phyloP scores from a whole-genome alignment of 2,888 invertebrate species.

The Pollenia labialis region DNA sequence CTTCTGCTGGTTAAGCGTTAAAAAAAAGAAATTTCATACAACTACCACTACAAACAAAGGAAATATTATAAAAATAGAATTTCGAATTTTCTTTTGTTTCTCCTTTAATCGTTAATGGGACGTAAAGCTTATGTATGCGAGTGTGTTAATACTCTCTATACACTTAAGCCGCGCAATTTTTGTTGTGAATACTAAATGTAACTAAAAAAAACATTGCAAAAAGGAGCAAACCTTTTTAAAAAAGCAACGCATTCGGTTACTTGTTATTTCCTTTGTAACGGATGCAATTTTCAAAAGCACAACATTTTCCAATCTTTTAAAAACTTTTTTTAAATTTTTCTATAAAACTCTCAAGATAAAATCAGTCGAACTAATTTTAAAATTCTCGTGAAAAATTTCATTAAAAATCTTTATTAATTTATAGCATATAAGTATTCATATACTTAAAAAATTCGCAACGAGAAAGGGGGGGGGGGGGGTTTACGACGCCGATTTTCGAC shows the following conservation, averaged over 20 bases:
- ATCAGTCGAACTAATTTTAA: slow-evolving; percentile 2
- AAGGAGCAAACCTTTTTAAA: slow-evolving; percentile 10
- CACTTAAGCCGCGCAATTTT: slow-evolving; percentile 54
- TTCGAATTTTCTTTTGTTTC: slow-evolving; percentile 35
- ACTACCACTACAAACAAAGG: background rate
- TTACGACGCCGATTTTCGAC: no score
- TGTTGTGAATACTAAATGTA: slow-evolving; percentile 62
- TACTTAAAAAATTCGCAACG: no score
- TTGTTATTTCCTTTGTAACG: slow-evolving; percentile 63
- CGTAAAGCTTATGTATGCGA: background rate
- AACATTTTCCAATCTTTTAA: slow-evolving; percentile 23
- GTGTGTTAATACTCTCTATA: slow-evolving; percentile 34
- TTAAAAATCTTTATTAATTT: background rate
- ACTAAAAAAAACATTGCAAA: background rate
- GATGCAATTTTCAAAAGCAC: slow-evolving; percentile 36
- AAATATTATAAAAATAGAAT: slow-evolving; percentile 1
- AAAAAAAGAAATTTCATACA: slow-evolving; percentile 20
- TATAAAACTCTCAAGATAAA: slow-evolving; percentile 25
- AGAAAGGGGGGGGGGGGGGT: no score
- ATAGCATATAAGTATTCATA: no score
- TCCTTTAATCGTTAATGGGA: background rate
- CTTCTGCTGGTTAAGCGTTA: slow-evolving; percentile 42
- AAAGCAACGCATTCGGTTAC: slow-evolving; percentile 59
- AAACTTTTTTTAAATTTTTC: slow-evolving; percentile 2
- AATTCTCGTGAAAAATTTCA: background rate